Base-by-base conservation (phyloP, 1,140 invertebrate species). In the Glossosoma conforme region DNA sequence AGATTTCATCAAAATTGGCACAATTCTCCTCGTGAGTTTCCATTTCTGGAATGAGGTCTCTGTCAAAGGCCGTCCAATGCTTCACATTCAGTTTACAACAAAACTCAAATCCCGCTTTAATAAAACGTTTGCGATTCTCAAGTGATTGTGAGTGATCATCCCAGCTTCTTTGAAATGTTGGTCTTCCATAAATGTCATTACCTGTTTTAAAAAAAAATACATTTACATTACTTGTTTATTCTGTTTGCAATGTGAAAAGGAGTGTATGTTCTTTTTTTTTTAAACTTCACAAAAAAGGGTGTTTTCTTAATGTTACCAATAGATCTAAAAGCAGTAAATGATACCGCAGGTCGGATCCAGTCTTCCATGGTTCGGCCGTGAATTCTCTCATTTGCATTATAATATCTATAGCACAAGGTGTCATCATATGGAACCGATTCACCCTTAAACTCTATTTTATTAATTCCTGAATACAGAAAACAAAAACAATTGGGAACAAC, bases 51-150 rank as follows among this genome's bases (percentile, higher is more conserved):
- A 75, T 65, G 22, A 80, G 52, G 56, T 77, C 78, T 2, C 76
- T 71, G 60, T 83, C 82, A 61, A 77, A 81, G 33, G 78, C 83
- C 0, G 77, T 81, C 79, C 78, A 83, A 62, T 81, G 81, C 60
- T 80, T 81, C 1, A 83, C 56, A 22, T 78, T 76, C 0, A 84
- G 69, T 64, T 84, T 84, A 2, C 59, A 58, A 61, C 80, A 82
- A 46, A 85, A 77, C 44, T 85, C 83, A 65, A 82, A 84, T 2
- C 73, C 75, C 0, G 79, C 81, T 52, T 77, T 68, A n/a, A 85
- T 60, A 41, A 76, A 69, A 5, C 77, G 68, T 52, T 82, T 82
- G 53, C 78, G 76, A 60, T 79, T 81, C 40, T 78, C 80, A 52
- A 82, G 42, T 3, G 72, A 65, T 48, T 77, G 66, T 2, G 72